Percentiles rank a stretch among this genome's conserved stretches.
These are phyloP conservation scores for Siderastrea radians DNA, from an alignment of 92 coral and sea anemone species.

Conservation along the genomic window DNA sequence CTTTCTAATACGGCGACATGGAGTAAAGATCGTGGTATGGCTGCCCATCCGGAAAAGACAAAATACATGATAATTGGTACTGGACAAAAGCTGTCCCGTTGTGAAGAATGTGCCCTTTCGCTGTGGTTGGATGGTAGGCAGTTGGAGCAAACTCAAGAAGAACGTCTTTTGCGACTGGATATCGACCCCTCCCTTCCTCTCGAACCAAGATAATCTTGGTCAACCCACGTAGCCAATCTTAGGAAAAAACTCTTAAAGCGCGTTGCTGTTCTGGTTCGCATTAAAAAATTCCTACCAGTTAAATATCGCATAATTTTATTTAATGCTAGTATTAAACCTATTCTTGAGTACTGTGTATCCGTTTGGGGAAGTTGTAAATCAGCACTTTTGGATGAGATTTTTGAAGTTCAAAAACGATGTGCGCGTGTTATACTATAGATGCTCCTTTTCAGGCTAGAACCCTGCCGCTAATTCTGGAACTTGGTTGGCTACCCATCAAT, in stretches of 20 bases:
- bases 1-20: too few relatives aligned
- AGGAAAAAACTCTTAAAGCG: slow-evolving; percentile 46
- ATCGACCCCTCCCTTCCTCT: slow-evolving; percentile 48
- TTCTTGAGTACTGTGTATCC: slow-evolving; percentile 29
- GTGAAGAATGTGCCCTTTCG: slow-evolving; percentile 47
- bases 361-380: slow-evolving; percentile 61
- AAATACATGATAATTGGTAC: slow-evolving; percentile 63
- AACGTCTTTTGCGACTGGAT: slow-evolving; percentile 39
- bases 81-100: slow-evolving; percentile 42
- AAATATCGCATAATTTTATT: slow-evolving; percentile 25
- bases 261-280: slow-evolving; percentile 38
- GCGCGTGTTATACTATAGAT: background rate
- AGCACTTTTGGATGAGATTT: slow-evolving; percentile 37
- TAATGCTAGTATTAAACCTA: slow-evolving; percentile 51
- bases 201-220: too few relatives aligned
- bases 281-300: slow-evolving; percentile 32
- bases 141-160: slow-evolving; percentile 39
- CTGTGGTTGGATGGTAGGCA: background rate
- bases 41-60: slow-evolving; percentile 52
- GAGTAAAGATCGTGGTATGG: slow-evolving; percentile 7
- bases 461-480: too few relatives aligned
- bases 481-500: background rate
- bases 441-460: too few relatives aligned
- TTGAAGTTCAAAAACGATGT: slow-evolving; percentile 49
- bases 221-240: slow-evolving; percentile 27